Evolutionary conservation across 1,140 invertebrate genomes (phyloP).

Genomic region (Lepidurus arcticus): DNA sequence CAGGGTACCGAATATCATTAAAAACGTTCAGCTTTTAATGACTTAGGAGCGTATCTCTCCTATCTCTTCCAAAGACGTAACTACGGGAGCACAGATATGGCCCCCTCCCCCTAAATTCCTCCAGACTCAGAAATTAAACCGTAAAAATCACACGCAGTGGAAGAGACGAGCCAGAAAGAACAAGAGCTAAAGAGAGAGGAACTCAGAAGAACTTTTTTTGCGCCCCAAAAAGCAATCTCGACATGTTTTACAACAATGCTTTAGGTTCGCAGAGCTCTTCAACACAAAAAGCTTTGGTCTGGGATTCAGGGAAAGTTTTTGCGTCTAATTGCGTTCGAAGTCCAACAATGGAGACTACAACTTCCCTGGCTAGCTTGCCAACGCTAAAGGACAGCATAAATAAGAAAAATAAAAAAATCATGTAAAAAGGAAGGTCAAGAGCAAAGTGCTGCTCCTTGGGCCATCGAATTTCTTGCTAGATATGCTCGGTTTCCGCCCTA

Average conservation of each 20-base stretch:
- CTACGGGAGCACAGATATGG: not conserved
- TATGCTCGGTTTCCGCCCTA: not conserved
- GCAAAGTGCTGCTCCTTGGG: not conserved
- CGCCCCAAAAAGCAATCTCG: not conserved
- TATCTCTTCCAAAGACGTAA: not conserved
- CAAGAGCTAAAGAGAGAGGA: not conserved
- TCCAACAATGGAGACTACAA: not conserved
- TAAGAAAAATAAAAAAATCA: not conserved
- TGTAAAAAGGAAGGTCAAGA: slow-evolving; percentile 8
- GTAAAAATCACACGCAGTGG: not conserved
- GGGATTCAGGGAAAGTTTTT: not conserved
- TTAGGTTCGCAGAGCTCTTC: not conserved
- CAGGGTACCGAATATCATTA: slow-evolving; percentile 3
- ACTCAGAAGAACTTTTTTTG: not conserved
- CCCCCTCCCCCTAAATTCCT: not conserved
- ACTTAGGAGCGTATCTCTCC: not conserved
- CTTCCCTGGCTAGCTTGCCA: not conserved
- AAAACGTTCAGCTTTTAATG: not conserved
- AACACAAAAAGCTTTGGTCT: not conserved
- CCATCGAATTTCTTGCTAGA: not conserved
- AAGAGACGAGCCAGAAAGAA: no score
- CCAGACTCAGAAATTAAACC: not conserved
- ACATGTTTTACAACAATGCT: slow-evolving; percentile 1
- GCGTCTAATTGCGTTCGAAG: slow-evolving; percentile 14
- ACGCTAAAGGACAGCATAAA: not conserved